Evolutionary conservation across 2,113 vertebrate genomes (phyloP), one percentile per base, ranked within the genome.

Genomic region (Sclerurus mexicanus): DNA sequence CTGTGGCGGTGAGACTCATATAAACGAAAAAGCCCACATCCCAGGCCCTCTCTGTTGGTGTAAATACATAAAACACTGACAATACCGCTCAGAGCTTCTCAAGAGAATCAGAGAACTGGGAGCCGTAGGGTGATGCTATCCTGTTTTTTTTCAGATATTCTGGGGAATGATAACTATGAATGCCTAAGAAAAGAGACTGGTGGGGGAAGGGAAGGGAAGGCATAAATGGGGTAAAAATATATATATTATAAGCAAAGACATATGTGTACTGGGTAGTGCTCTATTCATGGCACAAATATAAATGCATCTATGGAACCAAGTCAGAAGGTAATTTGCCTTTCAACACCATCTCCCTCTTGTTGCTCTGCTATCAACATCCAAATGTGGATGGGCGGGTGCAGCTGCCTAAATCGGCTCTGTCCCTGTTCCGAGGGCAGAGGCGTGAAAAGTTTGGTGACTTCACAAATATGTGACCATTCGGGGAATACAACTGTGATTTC

Each of bases 61-160:
- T 84, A 97, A 97, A 97, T 97, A 96, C 71, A 96, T 93, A 97
- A 97, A 97, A 82, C 80, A 53, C 91, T 89, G 96, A 96, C 95
- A 93, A 55, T 79, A 73, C 4, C 40, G 19, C 27, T 84, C n/a
- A 14, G 69, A 44, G 73, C 85, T 83, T 7, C 58, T 77, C 66
- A 6, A 81, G 84, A 91, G 82, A 93, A 91, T 52, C 69, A 42
- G 74, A 81, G 71, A 50, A 73, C 64, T 55, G 88, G 52, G 68
- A 95, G 47, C 50, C 68, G 59, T 33, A 44, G 56, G 89, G 87
- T 94, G 95, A 93, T 93, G 73, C 89, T 21, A n/a, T 92, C 52
- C 83, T 46, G 89, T 40, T 55, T 95, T 96, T 89, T 87, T 76
- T 67, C 28, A 47, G 72, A 85, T 55, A 18, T 50, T 89, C 66